Percentiles rank a stretch among this genome's conserved stretches.
phyloP scores from a whole-genome alignment of 37 sponge, comb jelly and placozoan species.

The Agelas oroides region DNA sequence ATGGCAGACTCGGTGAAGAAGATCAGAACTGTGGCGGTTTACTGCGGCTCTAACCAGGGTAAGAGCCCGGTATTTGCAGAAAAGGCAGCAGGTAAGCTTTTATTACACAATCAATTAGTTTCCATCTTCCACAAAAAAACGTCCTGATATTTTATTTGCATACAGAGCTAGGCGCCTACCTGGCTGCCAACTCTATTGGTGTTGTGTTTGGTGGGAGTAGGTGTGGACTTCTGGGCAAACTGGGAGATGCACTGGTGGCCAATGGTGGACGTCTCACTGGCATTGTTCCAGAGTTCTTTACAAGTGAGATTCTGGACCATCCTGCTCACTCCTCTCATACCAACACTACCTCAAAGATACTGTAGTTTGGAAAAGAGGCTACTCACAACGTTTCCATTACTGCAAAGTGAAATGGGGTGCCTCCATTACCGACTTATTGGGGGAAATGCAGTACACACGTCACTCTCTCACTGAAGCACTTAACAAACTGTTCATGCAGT shows the following conservation, averaged over 20 bases:
- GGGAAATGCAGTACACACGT: no score
- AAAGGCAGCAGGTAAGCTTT: constrained; percentile 44
- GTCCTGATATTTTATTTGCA: background rate
- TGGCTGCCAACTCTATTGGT: constrained; percentile 25
- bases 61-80: constrained; percentile 25
- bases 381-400: no score
- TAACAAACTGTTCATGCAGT: no score
- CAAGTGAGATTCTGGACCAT: no score
- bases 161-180: constrained; percentile 53
- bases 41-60: constrained; percentile 29
- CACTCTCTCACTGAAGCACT: no score
- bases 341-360: no score
- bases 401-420: no score
- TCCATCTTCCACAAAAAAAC: no score
- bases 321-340: background rate
- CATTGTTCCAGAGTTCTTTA: constrained; percentile 67
- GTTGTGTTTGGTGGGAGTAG: constrained; percentile 67
- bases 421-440: no score
- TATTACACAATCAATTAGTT: no score
- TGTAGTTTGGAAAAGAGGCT: no score
- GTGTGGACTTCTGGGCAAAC: constrained; percentile 53
- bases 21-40: constrained; percentile 39
- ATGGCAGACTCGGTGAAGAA: background rate
- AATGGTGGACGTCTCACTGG: constrained; percentile 60
- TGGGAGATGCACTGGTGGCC: constrained; percentile 37